phyloP scores from a whole-genome alignment of 2,113 vertebrate genomes.

The Podarcis raffonei region DNA sequence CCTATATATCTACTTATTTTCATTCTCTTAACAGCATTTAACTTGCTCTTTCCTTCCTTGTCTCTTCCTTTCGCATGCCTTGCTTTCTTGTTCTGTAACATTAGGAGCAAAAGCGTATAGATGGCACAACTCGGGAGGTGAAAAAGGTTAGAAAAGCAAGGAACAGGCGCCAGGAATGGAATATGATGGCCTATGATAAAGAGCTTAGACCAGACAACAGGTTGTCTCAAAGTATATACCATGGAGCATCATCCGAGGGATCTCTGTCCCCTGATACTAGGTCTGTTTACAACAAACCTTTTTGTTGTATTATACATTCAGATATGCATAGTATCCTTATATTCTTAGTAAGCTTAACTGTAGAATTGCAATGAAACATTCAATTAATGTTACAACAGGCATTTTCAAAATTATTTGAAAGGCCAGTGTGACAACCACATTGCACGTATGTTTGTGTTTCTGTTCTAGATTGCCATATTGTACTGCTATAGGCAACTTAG shows the following conservation, averaged over 20 bases:
- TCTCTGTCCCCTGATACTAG: constrained; percentile 97
- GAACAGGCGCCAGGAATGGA: constrained; percentile 99
- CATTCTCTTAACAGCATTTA: constrained; percentile 71
- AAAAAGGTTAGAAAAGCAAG: constrained; percentile 99
- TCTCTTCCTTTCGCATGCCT: constrained; percentile 75
- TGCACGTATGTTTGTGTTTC: constrained; percentile 24
- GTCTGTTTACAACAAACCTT: constrained; percentile 74
- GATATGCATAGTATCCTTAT: constrained; percentile 24
- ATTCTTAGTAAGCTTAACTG: neutral
- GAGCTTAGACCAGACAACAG: constrained; percentile 97
- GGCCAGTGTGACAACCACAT: neutral
- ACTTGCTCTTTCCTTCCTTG: constrained; percentile 73
- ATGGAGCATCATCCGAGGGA: constrained; percentile 93
- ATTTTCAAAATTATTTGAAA: constrained; percentile 14
- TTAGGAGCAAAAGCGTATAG: constrained; percentile 95
- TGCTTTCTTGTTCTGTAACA: constrained; percentile 68
- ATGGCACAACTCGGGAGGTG: constrained; percentile 96
- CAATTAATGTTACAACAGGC: neutral
- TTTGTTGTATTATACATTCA: constrained; percentile 45
- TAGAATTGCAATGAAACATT: neutral
- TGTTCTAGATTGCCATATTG: constrained; percentile 9
- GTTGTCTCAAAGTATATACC: constrained; percentile 90
- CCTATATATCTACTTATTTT: constrained; percentile 59
- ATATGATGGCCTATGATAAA: constrained; percentile 99
- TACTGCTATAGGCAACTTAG: constrained; percentile 13